Evolutionary conservation across 1,140 invertebrate genomes (phyloP), one percentile per base, ranked within the genome.

Genomic region (Sycobia sp.): DNA sequence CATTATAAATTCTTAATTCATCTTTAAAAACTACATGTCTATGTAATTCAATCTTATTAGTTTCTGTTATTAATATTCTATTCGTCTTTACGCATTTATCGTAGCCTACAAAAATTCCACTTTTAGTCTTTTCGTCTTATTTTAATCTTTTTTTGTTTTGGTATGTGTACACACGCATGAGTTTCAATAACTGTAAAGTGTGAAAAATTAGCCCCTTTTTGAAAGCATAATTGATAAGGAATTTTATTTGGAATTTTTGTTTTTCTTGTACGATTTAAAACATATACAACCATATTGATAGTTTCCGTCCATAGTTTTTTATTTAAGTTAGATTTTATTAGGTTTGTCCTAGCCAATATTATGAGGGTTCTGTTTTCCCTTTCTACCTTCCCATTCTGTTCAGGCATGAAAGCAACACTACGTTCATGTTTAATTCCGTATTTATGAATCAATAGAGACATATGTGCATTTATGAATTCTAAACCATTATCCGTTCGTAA

Each of bases 211-310:
- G 65, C 61, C 23, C 67, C 70, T 62, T 60, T 69, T 43, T 53
- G 65, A 39, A 64, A 36, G 72, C 74, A 76, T 3, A 67, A 11
- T 60, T 74, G 63, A 47, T 65, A 69, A 32, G 73, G 74, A 20
- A 71, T 73, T 61, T 67, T 71, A 11, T 56, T 34, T 36, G 29
- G 22, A 1, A 65, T 16, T 0, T 20, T 34, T 2, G 41, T 53
- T 47, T 51, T 62, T 14, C 47, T 41, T 13, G 13, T 63, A 20
- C 60, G 1, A 57, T 68, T 69, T 11, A 68, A 34, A 5, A 29
- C 5, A 16, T 49, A 49, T 10, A 39, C 64, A 8, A 64, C 34
- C 2, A 51, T 59, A 14, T 60, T 61, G 18, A 69, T 49, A 3
- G 69, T 62, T 11, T 72, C 59, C 11, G 62, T 60, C 70, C 69